phyloP scores from a whole-genome alignment of 2,797 vertebrate genomes.

The Lepus townsendii region DNA sequence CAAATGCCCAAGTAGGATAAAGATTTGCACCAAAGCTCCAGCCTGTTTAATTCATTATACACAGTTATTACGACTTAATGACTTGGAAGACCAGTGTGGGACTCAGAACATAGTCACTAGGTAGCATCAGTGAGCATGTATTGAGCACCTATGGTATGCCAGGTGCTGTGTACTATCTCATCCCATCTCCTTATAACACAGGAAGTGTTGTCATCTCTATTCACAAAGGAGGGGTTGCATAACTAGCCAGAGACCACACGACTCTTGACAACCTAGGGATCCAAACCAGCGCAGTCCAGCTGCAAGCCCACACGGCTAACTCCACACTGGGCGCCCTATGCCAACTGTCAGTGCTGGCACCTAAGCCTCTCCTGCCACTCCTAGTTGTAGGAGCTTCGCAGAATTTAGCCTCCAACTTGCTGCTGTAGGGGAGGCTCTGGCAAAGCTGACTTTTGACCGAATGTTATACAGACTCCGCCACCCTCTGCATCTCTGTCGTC shows the following conservation, averaged over 20 bases:
- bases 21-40: not conserved
- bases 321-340: not conserved
- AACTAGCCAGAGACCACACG: slow-evolving; percentile 24
- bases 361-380: not conserved
- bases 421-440: not conserved
- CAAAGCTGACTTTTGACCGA: not conserved
- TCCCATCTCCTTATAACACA: not conserved
- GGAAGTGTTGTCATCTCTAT: not conserved
- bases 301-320: not conserved
- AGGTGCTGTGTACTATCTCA: not conserved
- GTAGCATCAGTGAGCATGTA: not conserved
- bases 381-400: not conserved
- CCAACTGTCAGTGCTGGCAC: not conserved
- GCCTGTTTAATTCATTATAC: not conserved
- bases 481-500: not conserved
- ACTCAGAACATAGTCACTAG: not conserved
- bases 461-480: not conserved
- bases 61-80: not conserved
- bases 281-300: not conserved
- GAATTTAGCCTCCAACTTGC: not conserved
- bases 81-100: slow-evolving; percentile 39
- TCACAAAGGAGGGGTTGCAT: not conserved
- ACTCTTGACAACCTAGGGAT: not conserved
- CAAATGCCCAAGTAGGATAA: slow-evolving; percentile 15
- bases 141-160: not conserved